Evolutionary conservation across 2,113 vertebrate genomes (phyloP).

Genomic region (Sminthopsis crassicaudata): DNA sequence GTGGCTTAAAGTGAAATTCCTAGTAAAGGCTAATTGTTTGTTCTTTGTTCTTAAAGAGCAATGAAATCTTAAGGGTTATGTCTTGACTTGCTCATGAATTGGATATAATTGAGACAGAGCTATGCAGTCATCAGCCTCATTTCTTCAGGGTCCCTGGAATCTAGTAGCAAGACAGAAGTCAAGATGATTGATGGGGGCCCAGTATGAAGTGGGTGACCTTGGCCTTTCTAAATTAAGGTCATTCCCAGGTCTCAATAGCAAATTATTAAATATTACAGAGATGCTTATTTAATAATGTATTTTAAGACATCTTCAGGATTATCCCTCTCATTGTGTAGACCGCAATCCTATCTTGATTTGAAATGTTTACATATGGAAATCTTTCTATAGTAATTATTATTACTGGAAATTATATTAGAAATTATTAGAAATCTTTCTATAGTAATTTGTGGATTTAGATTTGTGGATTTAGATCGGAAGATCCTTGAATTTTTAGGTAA

Average conservation of each 20-base stretch:
- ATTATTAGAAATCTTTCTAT: neutral
- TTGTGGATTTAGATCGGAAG: neutral
- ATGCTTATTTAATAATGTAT: neutral
- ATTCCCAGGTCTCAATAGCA: neutral
- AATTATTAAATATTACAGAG: neutral
- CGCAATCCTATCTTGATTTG: neutral
- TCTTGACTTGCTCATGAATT: no score
- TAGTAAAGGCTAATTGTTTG: neutral
- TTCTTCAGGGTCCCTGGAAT: neutral
- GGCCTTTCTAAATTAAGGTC: no score
- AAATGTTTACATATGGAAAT: neutral
- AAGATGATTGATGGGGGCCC: no score
- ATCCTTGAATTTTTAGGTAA: slow-evolving; percentile 17
- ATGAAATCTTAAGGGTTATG: no score
- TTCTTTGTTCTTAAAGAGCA: neutral
- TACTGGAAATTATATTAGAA: no score
- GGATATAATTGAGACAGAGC: no score
- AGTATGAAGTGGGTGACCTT: no score
- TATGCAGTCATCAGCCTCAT: neutral
- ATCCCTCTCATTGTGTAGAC: neutral
- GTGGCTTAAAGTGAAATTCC: neutral
- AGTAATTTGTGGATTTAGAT: neutral
- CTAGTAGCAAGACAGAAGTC: no score
- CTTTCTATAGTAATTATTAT: neutral
- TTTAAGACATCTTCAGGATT: neutral